phyloP scores from a whole-genome alignment of 2,113 vertebrate genomes.

The Spea multiplicata region DNA sequence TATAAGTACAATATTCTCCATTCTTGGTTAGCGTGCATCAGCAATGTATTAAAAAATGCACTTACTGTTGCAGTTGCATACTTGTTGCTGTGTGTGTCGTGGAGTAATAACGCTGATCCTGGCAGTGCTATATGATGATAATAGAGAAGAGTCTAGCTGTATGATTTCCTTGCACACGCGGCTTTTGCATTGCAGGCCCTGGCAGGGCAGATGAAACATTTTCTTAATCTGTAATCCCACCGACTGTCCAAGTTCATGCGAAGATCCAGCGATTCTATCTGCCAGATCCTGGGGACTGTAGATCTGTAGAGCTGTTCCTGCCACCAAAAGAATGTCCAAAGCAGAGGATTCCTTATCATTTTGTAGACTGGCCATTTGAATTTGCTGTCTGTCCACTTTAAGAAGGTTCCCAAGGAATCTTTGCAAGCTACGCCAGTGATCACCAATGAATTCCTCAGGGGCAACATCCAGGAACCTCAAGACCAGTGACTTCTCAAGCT shows the following conservation, averaged over 20 bases:
- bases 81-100: conserved; percentile 75
- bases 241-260: conserved; percentile 71
- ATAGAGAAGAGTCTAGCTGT: conserved; percentile 68
- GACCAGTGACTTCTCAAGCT: conserved; percentile 74
- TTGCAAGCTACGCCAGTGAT: conserved; percentile 89
- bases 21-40: neutral
- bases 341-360: conserved; percentile 60
- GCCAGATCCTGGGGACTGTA: conserved; percentile 63
- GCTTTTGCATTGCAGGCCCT: conserved; percentile 69
- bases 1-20: too few species aligned
- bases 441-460: conserved; percentile 85
- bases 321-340: conserved; percentile 78
- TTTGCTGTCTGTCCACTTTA: conserved; percentile 69
- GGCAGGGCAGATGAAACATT: conserved; percentile 73
- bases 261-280: conserved; percentile 62
- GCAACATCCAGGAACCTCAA: conserved; percentile 74
- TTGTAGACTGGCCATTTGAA: conserved; percentile 90
- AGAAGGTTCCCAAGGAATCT: conserved; percentile 74
- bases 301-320: conserved; percentile 62
- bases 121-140: conserved; percentile 81
- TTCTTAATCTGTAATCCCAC: conserved; percentile 76
- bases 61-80: conserved; percentile 89
- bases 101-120: conserved; percentile 87
- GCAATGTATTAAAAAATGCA: neutral
- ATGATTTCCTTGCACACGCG: conserved; percentile 80